phyloP scores from a whole-genome alignment of 1,140 invertebrate genomes.

The Leptonema lineaticorne region DNA sequence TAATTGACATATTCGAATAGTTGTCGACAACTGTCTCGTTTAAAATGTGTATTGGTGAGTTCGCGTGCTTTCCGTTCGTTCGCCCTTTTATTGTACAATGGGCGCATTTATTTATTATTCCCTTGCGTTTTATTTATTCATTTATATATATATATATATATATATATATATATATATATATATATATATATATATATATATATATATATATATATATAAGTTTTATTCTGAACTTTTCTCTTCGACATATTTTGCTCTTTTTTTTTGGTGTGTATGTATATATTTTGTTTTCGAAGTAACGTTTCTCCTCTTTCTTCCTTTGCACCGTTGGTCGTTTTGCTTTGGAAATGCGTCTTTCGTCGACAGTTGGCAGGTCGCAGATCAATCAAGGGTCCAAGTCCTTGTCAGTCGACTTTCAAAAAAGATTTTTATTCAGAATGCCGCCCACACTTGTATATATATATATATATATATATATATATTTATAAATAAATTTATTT shows the following conservation, averaged over 20 bases:
- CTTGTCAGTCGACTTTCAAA: not conserved
- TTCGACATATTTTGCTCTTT: too few relatives aligned
- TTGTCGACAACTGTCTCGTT: constrained; percentile 1
- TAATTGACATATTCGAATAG: not conserved
- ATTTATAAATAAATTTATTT: too few relatives aligned
- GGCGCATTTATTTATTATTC: not conserved
- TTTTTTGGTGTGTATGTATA: not conserved
- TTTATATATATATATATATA: too few relatives aligned
- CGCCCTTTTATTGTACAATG: not conserved
- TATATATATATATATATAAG: too few relatives aligned
- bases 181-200: too few relatives aligned
- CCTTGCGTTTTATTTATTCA: too few relatives aligned
- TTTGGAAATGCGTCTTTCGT: not conserved
- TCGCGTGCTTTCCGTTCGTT: not conserved
- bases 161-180: too few relatives aligned
- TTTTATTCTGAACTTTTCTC: too few relatives aligned
- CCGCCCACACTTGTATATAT: not conserved
- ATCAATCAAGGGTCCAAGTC: not conserved
- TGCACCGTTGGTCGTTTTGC: too few relatives aligned
- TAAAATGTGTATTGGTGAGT: too few relatives aligned
- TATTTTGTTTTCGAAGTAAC: too few relatives aligned
- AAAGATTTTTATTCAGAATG: not conserved
- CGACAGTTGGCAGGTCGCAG: constrained; percentile 4
- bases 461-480: not conserved
- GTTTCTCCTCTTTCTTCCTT: too few relatives aligned